A percentile compares a stretch with the other conserved stretches of the same genome.
Evolutionary conservation across 2,888 invertebrate species (phyloP).

Genomic region (Ametastegia equiseti): DNA sequence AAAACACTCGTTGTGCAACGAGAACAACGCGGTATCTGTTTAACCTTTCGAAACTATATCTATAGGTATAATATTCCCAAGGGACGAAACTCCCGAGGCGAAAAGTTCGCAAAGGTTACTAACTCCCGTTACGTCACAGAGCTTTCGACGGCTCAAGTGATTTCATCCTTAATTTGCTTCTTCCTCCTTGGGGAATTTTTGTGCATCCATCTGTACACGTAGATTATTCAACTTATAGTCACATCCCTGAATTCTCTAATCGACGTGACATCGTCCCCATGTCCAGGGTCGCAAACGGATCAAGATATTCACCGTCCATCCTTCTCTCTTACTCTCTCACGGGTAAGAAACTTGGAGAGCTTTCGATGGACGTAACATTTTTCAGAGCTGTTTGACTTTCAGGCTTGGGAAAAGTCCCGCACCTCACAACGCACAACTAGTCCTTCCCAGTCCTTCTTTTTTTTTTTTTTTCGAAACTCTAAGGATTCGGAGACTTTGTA

Average conservation of each 20-base stretch:
- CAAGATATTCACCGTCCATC: neutral
- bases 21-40: constrained; percentile 11
- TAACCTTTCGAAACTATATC: neutral
- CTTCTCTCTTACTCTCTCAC: neutral
- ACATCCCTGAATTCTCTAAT: neutral
- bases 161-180: neutral
- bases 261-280: too few relatives aligned
- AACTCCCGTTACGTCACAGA: neutral
- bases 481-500: neutral
- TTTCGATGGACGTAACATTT: neutral
- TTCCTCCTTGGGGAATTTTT: neutral
- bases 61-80: too few relatives aligned
- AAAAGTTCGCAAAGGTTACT: neutral
- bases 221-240: neutral
- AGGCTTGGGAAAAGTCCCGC: neutral
- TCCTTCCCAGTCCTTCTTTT: neutral
- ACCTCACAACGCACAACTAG: neutral
- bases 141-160: neutral
- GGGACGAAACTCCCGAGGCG: neutral
- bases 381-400: neutral
- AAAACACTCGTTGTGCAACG: constrained; percentile 7
- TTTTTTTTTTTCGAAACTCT: neutral
- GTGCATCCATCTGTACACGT: neutral
- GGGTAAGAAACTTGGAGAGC: neutral
- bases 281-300: neutral